Percentiles rank a stretch among this genome's conserved stretches.
Evolutionary conservation across 1,140 invertebrate species (phyloP).

Genomic region (Diploscapter pachys): DNA sequence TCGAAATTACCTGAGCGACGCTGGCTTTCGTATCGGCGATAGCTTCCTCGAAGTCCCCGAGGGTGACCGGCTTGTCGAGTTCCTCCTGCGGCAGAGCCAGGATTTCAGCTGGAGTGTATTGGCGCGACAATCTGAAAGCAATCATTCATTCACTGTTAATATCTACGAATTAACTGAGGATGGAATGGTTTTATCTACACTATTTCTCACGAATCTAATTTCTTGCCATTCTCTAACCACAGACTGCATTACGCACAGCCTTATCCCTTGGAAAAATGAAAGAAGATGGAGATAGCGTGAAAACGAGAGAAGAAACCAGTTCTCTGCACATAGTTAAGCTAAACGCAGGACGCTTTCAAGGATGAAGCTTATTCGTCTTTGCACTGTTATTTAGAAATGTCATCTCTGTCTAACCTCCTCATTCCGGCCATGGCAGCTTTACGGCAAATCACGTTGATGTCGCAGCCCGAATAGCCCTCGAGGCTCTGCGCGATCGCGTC

Average conservation of each 20-base stretch:
- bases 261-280: conserved; percentile 1
- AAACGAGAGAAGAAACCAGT: not conserved
- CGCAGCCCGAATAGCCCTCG: conserved; percentile 7
- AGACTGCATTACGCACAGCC: not conserved
- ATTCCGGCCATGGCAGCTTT: conserved; percentile 10
- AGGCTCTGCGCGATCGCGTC: not conserved
- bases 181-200: too few species aligned
- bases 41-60: conserved; percentile 1
- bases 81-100: not conserved
- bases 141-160: too few species aligned
- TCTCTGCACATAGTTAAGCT: not conserved
- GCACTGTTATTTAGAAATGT: too few species aligned
- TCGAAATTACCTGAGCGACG: too few species aligned
- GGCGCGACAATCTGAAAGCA: not conserved
- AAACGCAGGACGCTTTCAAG: not conserved
- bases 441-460: conserved; percentile 5
- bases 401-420: not conserved
- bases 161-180: too few species aligned
- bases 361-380: too few species aligned
- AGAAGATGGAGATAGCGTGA: not conserved
- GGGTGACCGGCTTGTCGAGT: not conserved
- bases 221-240: too few species aligned
- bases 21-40: not conserved
- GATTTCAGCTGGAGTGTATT: not conserved
- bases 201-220: too few species aligned